Conservation (phyloP, 2,888 invertebrate species). For the Petrophora chlorosata region DNA sequence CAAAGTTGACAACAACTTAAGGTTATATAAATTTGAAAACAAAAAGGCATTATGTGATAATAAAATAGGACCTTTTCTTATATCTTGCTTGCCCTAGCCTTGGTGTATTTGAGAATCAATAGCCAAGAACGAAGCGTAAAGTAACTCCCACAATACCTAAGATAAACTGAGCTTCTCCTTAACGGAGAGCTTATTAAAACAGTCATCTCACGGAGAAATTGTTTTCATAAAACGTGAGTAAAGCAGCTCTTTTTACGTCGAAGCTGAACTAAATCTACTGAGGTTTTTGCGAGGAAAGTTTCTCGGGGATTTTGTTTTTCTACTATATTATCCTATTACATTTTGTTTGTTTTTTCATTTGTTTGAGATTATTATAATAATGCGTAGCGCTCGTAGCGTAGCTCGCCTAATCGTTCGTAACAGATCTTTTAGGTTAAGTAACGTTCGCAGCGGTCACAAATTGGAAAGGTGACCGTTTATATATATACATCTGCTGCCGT, state of each 20-base stretch:
- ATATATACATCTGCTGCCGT: too few species aligned
- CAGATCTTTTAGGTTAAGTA: too few species aligned
- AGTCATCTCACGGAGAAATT: conserved; percentile 53
- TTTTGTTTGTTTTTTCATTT: too few species aligned
- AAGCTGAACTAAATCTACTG: conserved; percentile 48
- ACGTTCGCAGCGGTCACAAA: too few species aligned
- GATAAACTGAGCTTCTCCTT: conserved; percentile 42
- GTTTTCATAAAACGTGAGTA: conserved; percentile 51
- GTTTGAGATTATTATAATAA: too few species aligned
- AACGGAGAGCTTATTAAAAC: conserved; percentile 56
- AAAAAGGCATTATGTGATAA: neutral
- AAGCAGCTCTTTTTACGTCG: conserved; percentile 46
- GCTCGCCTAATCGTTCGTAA: too few species aligned
- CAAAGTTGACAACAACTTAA: too few species aligned
- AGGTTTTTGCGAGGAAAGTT: conserved; percentile 12
- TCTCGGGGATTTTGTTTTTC: neutral
- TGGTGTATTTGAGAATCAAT: conserved; percentile 20
- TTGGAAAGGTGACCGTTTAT: too few species aligned
- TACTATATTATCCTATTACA: neutral
- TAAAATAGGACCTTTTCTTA: conserved; percentile 1
- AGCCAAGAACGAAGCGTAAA: conserved; percentile 11
- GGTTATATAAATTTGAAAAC: too few species aligned
- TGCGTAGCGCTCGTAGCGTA: too few species aligned
- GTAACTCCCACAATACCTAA: conserved; percentile 22
- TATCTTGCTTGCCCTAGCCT: conserved; percentile 9